These are phyloP conservation scores for Trididemnum miniatum DNA, from an alignment of 23 tunicate genomes.

Conservation along the genomic window DNA sequence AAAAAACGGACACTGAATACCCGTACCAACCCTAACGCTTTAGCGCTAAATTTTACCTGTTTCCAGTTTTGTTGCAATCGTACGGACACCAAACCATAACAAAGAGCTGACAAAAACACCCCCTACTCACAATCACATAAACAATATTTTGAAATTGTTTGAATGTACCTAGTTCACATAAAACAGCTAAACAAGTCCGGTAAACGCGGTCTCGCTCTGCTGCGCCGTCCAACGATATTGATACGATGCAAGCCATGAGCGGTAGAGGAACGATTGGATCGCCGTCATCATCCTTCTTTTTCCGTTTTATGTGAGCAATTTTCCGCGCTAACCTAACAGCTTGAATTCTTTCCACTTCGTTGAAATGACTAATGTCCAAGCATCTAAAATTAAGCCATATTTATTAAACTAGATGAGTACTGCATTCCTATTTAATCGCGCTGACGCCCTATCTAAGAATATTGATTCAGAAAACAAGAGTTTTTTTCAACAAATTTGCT, in stretches of 20 bases:
- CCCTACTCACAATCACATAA: not conserved
- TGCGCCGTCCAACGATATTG: slow-evolving; percentile 87
- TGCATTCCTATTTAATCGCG: no score
- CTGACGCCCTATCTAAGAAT: no score
- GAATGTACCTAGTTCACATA: slow-evolving; percentile 76
- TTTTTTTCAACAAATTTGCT: no score
- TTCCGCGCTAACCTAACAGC: slow-evolving; percentile 80
- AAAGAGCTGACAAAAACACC: not conserved
- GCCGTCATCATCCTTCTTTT: not conserved
- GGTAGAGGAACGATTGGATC: slow-evolving; percentile 69
- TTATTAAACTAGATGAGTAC: no score
- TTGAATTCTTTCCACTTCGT: slow-evolving; percentile 90
- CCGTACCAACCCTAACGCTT: no score
- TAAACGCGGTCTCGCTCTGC: slow-evolving; percentile 91
- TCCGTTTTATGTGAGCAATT: slow-evolving; percentile 56
- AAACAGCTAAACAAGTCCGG: slow-evolving; percentile 82
- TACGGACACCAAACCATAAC: no score
- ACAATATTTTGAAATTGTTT: not conserved
- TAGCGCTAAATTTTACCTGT: no score
- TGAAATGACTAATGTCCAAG: slow-evolving; percentile 93
- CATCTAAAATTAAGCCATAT: no score
- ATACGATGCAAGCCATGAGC: slow-evolving; percentile 70
- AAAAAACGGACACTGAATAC: no score
- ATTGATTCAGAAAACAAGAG: no score
- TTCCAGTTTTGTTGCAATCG: no score